Evolutionary conservation across 2,888 invertebrate species (phyloP), one percentile per base, ranked within the genome.

Genomic region (Harpagoxenus sublaevis): DNA sequence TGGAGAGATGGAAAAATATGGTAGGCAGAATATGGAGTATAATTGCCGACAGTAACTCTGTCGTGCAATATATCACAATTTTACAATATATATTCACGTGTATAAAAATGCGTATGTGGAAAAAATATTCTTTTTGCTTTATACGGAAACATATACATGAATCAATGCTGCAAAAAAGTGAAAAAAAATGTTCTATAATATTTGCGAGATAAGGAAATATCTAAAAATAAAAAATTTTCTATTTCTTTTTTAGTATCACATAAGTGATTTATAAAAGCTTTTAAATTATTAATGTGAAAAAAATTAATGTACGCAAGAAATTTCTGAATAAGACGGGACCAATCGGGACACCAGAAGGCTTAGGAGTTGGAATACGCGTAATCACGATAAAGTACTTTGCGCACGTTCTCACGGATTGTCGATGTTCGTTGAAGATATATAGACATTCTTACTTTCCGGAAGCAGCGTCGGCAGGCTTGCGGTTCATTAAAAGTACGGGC

Each of bases 401-500:
- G 53, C 65, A 39, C 31, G 45, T 78, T 68, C 10, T 42, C n/a
- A 42, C 6, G n/a, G 42, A 68, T n/a, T 57, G 57, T 42, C 68
- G 55, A 78, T 78, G 53, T 66, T 5, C 42, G n/a, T 12, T 23
- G 10, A 70, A 73, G 48, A 60, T 81, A 60, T 71, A 48, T 39
- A 71, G 45, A 5, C 55, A 15, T 68, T 48, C 60, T 81, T 60
- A 71, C 73, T 81, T 71, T 18, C 12, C 60, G 9, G 71, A 35
- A n/a, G 18, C 48, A 28, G 42, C 35, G 51, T 77, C 68, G 57
- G 12, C 28, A 48, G 12, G 48, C 57, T 71, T 60, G 79, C 73
- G 79, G 57, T 79, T 79, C 57, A 79, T 79, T 71, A 71, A 71
- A 79, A 71, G 79, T 71, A 71, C 10, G 57, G 35, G 53, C 63